Conservation (phyloP, 2,888 invertebrate genomes). For the Aspidapion aeneum region DNA sequence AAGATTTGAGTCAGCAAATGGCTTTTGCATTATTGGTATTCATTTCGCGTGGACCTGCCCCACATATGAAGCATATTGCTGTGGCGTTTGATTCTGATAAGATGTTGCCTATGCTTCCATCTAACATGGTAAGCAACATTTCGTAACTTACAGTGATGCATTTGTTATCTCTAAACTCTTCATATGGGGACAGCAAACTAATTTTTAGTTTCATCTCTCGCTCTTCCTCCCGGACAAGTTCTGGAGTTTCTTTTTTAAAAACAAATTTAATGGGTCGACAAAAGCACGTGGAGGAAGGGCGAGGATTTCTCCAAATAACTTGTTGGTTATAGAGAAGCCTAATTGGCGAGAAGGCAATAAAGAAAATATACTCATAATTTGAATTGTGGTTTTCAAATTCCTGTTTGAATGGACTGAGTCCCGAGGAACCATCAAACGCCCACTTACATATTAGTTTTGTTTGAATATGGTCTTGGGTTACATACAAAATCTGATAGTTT, state of each 20-base stretch:
- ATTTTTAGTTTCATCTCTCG: background rate
- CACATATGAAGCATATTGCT: background rate
- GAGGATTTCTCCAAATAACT: background rate
- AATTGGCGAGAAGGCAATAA: background rate
- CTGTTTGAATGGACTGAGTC: background rate
- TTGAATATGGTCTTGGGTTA: background rate
- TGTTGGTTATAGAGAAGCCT: background rate
- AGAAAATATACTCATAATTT: background rate
- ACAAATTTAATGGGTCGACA: background rate
- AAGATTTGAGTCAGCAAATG: too few relatives aligned
- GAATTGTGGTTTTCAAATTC: background rate
- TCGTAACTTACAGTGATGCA: background rate
- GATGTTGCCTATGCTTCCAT: background rate
- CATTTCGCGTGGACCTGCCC: background rate
- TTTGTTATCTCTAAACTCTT: background rate
- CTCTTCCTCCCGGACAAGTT: background rate
- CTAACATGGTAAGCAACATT: background rate
- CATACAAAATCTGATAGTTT: background rate
- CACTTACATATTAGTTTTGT: too few relatives aligned
- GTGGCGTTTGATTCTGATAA: background rate
- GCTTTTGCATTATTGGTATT: background rate
- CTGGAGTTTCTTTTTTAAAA: background rate
- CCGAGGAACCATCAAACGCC: background rate
- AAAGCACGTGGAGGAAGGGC: background rate
- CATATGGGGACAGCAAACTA: background rate